These are phyloP conservation scores for Phyllopteryx taeniolatus DNA, from an alignment of 2,113 vertebrate genomes.

Conservation along the genomic window DNA sequence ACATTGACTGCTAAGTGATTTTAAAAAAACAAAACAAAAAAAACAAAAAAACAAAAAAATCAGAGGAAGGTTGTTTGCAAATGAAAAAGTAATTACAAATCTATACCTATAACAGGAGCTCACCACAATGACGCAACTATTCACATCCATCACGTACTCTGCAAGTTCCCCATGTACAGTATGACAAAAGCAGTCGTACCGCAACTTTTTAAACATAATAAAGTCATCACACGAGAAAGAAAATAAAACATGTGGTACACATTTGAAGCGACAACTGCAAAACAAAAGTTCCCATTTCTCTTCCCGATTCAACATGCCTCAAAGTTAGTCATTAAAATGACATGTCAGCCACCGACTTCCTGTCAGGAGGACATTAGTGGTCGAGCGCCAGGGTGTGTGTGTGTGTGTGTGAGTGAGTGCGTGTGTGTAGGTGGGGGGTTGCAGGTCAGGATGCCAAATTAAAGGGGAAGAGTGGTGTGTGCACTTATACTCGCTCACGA, in stretches of 20 bases:
- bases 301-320: not conserved
- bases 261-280: not conserved
- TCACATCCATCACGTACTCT: not conserved
- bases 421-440: slow-evolving; percentile 1
- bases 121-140: not conserved
- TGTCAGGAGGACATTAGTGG: slow-evolving; percentile 58
- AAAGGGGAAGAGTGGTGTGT: slow-evolving; percentile 66
- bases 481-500: slow-evolving; percentile 63
- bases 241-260: not conserved
- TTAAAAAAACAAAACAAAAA: too few relatives aligned
- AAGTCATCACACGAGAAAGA: not conserved
- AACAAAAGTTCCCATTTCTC: not conserved
- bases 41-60: too few relatives aligned
- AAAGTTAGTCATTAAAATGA: slow-evolving; percentile 9
- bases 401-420: slow-evolving; percentile 35
- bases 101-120: not conserved
- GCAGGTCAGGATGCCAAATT: slow-evolving; percentile 60
- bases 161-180: not conserved
- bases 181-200: not conserved
- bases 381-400: slow-evolving; percentile 32
- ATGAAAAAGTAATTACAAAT: too few relatives aligned
- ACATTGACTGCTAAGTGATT: too few relatives aligned
- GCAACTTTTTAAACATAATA: not conserved
- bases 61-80: too few relatives aligned
- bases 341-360: slow-evolving; percentile 34